Evolutionary conservation across 2,888 invertebrate genomes (phyloP).

Genomic region (Melinaea marsaeus): DNA sequence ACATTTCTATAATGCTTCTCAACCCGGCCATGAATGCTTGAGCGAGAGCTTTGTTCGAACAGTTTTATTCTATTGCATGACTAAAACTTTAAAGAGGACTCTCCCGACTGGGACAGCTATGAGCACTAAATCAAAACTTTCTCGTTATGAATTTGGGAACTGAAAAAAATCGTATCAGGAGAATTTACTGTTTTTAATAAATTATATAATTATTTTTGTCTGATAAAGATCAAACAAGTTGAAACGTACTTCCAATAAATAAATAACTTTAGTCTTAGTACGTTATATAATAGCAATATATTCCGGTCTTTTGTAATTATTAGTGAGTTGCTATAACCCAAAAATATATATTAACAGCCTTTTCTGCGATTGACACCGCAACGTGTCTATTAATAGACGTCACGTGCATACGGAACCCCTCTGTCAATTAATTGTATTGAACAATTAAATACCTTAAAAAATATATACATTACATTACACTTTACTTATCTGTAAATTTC

Average conservation of each 20-base stretch:
- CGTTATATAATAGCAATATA: no score
- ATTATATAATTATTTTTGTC: not conserved
- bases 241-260: no score
- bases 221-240: not conserved
- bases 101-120: slow-evolving; percentile 67
- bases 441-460: no score
- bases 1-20: slow-evolving; percentile 50
- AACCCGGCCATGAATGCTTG: slow-evolving; percentile 59
- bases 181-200: slow-evolving; percentile 6
- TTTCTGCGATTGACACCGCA: slow-evolving; percentile 34
- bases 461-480: no score
- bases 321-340: slow-evolving; percentile 31
- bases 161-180: slow-evolving; percentile 6
- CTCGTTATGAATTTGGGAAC: slow-evolving; percentile 50
- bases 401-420: slow-evolving; percentile 44
- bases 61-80: slow-evolving; percentile 74
- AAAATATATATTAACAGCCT: slow-evolving; percentile 38
- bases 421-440: slow-evolving; percentile 55
- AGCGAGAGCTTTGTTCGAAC: slow-evolving; percentile 63
- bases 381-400: slow-evolving; percentile 53
- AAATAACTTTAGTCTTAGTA: no score
- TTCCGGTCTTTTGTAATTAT: no score
- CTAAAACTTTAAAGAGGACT: slow-evolving; percentile 72
- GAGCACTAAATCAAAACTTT: slow-evolving; percentile 77
- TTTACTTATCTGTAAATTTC: no score